Evolutionary conservation across 2,113 vertebrate genomes (phyloP).

Genomic region (Craseonycteris thonglongyai): DNA sequence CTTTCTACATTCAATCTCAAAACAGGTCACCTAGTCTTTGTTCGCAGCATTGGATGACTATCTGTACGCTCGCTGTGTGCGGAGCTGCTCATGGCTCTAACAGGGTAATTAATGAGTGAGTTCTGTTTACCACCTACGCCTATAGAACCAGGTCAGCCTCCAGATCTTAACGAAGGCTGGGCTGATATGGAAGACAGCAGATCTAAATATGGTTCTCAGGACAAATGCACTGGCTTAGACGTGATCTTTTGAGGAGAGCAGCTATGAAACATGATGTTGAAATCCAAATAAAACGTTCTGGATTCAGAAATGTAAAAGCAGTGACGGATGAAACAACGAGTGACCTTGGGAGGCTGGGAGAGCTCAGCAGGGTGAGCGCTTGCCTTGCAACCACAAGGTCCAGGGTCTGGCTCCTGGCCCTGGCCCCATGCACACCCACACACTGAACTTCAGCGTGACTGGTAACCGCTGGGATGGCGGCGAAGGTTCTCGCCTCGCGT

Average conservation of each 20-base stretch:
- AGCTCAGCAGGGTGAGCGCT: no score
- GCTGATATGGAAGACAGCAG: background rate
- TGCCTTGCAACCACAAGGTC: no score
- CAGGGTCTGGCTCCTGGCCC: no score
- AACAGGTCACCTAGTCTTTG: background rate
- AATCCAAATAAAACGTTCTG: background rate
- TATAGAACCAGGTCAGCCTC: background rate
- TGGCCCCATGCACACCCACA: no score
- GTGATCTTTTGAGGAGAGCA: background rate
- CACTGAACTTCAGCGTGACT: no score
- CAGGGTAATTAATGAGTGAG: background rate
- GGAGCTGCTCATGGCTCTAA: background rate
- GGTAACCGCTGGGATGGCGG: no score
- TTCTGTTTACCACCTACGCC: background rate
- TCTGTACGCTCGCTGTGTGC: background rate
- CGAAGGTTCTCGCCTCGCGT: no score
- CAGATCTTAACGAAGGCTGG: background rate
- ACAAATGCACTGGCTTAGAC: background rate
- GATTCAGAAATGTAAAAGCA: background rate
- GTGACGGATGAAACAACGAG: no score
- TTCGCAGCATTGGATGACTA: background rate
- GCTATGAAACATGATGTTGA: background rate
- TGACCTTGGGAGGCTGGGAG: no score
- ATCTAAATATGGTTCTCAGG: background rate
- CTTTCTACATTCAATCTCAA: background rate